These are phyloP conservation scores for Odobenus rosmarus DNA, from an alignment of 2,113 vertebrate genomes.

Conservation along the genomic window DNA sequence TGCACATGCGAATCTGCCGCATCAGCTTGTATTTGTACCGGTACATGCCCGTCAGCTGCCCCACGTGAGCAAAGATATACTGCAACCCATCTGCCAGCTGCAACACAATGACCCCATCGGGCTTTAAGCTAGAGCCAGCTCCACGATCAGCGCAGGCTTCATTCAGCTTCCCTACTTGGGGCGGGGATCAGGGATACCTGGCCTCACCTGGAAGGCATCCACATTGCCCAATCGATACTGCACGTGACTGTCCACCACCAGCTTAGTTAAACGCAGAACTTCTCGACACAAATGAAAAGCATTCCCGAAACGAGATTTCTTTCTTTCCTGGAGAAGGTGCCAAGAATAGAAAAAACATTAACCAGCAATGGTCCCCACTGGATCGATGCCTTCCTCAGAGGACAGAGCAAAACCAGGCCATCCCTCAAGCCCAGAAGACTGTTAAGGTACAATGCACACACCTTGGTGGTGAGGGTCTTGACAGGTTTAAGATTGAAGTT, in stretches of 20 bases:
- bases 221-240: conserved; percentile 99
- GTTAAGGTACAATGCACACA: conserved; percentile 50
- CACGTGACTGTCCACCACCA: conserved; percentile 99
- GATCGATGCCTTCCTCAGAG: not conserved
- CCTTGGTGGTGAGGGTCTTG: conserved; percentile 99
- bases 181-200: not conserved
- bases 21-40: conserved; percentile 99
- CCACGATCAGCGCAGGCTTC: not conserved
- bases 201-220: conserved; percentile 96
- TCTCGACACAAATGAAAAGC: conserved; percentile 98
- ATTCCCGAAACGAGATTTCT: conserved; percentile 98
- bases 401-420: not conserved
- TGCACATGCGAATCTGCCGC: conserved; percentile 99
- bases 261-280: conserved; percentile 96
- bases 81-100: conserved; percentile 97
- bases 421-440: not conserved
- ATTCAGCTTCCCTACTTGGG: not conserved
- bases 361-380: not conserved
- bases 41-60: conserved; percentile 99
- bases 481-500: conserved; percentile 99
- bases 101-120: not conserved
- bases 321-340: conserved; percentile 90
- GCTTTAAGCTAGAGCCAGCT: not conserved
- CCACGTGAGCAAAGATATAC: conserved; percentile 99
- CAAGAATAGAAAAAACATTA: conserved; percentile 2